Percentiles rank a stretch among this genome's conserved stretches.
Conservation (phyloP, 2,797 vertebrate genomes). For the Microctenopoma lineatum region DNA sequence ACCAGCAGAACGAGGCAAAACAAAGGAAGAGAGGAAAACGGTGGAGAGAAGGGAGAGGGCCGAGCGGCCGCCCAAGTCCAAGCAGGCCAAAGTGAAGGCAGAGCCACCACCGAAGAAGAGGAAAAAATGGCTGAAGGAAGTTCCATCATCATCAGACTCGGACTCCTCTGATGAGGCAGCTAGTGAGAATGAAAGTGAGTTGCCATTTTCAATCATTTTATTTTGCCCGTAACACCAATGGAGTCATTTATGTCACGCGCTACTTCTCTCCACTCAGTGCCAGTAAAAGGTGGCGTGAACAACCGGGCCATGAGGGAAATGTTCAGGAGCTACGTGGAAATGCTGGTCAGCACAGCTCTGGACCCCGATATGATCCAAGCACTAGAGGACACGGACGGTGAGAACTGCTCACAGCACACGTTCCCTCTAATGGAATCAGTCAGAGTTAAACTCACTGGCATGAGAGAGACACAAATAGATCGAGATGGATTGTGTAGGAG, state of each 20-base stretch:
- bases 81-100: slow-evolving; percentile 84
- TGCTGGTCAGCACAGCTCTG: slow-evolving; percentile 93
- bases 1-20: slow-evolving; percentile 59
- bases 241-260: background rate
- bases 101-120: slow-evolving; percentile 88
- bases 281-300: slow-evolving; percentile 85
- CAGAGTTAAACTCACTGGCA: background rate
- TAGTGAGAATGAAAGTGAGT: slow-evolving; percentile 90
- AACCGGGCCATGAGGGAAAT: slow-evolving; percentile 94
- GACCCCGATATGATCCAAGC: slow-evolving; percentile 97
- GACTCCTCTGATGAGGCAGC: slow-evolving; percentile 89
- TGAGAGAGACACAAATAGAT: no score
- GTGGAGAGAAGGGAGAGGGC: slow-evolving; percentile 70
- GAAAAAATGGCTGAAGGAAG: slow-evolving; percentile 94
- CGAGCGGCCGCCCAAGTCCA: slow-evolving; percentile 74
- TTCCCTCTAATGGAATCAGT: background rate
- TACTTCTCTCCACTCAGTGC: slow-evolving; percentile 65
- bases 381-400: slow-evolving; percentile 93
- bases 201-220: slow-evolving; percentile 12
- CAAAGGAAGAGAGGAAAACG: slow-evolving; percentile 74
- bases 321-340: slow-evolving; percentile 96
- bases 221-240: background rate
- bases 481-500: background rate
- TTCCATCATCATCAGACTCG: slow-evolving; percentile 89
- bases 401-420: slow-evolving; percentile 39